Conservation (phyloP, 2,888 invertebrate genomes). For the Neelides folsomi region DNA sequence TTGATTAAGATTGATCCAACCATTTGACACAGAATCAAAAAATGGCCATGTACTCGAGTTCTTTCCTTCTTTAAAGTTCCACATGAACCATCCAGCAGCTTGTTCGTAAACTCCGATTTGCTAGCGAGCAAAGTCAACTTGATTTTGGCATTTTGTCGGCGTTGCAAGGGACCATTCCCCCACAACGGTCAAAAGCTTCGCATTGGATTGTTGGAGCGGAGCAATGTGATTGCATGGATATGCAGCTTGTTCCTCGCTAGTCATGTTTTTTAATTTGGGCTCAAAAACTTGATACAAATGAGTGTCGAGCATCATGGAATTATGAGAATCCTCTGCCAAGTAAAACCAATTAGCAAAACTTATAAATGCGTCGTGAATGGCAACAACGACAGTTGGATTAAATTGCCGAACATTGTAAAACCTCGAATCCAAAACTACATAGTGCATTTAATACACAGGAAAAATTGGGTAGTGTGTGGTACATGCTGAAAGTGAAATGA, state of each 20-base stretch:
- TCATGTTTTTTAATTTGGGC: slow-evolving; percentile 10
- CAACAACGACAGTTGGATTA: slow-evolving; percentile 26
- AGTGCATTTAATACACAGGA: no score
- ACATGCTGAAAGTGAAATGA: no score
- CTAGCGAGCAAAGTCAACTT: slow-evolving; percentile 13
- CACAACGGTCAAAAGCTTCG: slow-evolving; percentile 27
- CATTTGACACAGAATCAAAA: neutral
- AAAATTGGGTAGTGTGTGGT: no score
- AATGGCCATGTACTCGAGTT: neutral
- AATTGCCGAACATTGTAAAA: no score
- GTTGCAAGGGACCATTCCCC: slow-evolving; percentile 31
- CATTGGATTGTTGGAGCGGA: slow-evolving; percentile 11
- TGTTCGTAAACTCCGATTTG: slow-evolving; percentile 1
- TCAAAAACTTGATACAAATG: slow-evolving; percentile 20
- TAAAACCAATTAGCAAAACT: slow-evolving; percentile 27
- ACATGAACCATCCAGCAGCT: slow-evolving; percentile 1
- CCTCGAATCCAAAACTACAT: no score
- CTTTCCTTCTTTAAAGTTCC: neutral
- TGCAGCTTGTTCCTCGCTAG: slow-evolving; percentile 18
- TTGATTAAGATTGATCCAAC: neutral
- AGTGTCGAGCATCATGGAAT: slow-evolving; percentile 12
- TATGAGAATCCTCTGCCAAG: slow-evolving; percentile 21
- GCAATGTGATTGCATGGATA: slow-evolving; percentile 16
- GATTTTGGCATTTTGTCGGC: slow-evolving; percentile 15
- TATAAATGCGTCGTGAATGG: slow-evolving; percentile 32